These are phyloP conservation scores for Drosophila tristis DNA, from an alignment of 1,140 invertebrate genomes.

Conservation along the genomic window DNA sequence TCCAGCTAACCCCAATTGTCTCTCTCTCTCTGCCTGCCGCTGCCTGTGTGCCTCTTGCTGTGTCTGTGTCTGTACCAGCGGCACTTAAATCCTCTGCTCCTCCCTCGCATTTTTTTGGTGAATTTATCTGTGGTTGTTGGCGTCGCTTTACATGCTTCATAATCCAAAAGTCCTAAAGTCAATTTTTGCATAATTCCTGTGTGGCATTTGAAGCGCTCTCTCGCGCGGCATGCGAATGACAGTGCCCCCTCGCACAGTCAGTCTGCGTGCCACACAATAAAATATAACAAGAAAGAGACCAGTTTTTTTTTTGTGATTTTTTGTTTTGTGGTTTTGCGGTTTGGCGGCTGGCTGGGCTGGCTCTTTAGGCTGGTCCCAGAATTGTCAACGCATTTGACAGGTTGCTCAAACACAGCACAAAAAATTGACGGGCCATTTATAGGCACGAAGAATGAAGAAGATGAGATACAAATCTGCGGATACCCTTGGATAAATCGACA, in stretches of 20 bases:
- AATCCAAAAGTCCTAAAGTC: slow-evolving; percentile 48
- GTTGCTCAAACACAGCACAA: slow-evolving; percentile 5
- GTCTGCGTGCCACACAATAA: neutral
- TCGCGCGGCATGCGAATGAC: slow-evolving; percentile 15
- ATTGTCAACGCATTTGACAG: slow-evolving; percentile 42
- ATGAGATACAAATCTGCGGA: too few species aligned
- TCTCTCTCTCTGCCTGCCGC: neutral
- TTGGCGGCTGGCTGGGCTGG: neutral
- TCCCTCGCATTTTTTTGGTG: slow-evolving; percentile 2
- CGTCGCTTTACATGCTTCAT: slow-evolving; percentile 41
- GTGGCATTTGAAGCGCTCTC: neutral
- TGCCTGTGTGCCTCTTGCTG: neutral
- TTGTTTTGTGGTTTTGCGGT: too few species aligned
- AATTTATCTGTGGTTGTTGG: slow-evolving; percentile 11
- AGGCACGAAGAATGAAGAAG: neutral
- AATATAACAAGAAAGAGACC: neutral
- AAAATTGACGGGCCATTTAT: neutral
- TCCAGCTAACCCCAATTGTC: slow-evolving; percentile 38
- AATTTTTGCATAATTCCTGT: slow-evolving; percentile 52
- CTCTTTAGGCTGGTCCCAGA: slow-evolving; percentile 24
- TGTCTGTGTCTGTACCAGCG: neutral
- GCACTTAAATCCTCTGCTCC: neutral
- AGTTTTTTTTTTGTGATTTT: neutral
- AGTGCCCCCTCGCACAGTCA: neutral
- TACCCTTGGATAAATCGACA: too few species aligned